Base-by-base conservation (phyloP, 1,140 invertebrate genomes). In the Drosophila nebulosa region DNA sequence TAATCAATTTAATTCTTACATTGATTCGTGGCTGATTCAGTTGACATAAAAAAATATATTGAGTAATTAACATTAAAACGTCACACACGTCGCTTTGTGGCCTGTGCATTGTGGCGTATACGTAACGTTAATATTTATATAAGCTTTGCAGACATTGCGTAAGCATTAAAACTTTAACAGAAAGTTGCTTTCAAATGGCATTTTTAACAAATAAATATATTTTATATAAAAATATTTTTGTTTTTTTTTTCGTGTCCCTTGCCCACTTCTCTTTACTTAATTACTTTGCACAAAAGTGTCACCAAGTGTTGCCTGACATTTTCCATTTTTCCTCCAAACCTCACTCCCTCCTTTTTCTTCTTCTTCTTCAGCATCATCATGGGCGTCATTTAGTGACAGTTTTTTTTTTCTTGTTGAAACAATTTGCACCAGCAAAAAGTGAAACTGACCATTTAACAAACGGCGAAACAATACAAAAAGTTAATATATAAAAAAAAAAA, bases 391-490 rank as follows among this genome's bases (percentile, higher is more conserved):
- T 74, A 71, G 62, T 66, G 70, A 67, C 71, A 78, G 62, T 78
- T 64, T 69, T 62, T 78, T 64, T 69, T 62, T 78, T 64, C 63
- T 62, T 64, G 59, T 69, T 73, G 62, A 46, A 83, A 69, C 73
- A 83, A 81, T 78, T 81, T 81, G 66, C 51, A 56, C 30, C 36
- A 30, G 16, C 21, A 66, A 68, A 73, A 64, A 69, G 64, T 42
- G 21, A 32, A 55, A 60, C 52, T 24, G 50, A 53, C 61, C 76
- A 80, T 74, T 85, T 69, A 71, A 78, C 69, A 79, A 63, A 74
- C 55, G 59, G 55, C 63, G 10, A 50, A 46, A 22, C 27, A 24
- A 60, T 18, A n/a, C 57, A 14, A 22, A 30, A 32, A 32, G 39
- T 42, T 16, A 3, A 22, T 22, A 55, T 46, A 27, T 12, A 51